Evolutionary conservation across 2,797 vertebrate genomes (phyloP).

Genomic region (Ambastaia sidthimunki): DNA sequence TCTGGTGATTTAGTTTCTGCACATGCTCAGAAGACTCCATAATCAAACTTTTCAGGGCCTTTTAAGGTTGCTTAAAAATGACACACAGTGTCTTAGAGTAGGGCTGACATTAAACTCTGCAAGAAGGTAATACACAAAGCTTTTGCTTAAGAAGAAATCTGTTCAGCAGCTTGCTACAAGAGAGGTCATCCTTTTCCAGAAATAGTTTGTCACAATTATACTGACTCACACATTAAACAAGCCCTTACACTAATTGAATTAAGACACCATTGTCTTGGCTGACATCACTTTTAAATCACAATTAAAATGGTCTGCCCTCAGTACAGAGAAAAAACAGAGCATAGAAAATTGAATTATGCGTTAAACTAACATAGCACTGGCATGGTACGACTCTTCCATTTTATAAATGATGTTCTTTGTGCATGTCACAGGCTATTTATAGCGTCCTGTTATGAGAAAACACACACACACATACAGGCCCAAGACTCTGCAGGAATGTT

Average conservation of each 20-base stretch:
- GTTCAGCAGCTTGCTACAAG: neutral
- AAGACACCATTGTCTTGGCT: slow-evolving; percentile 57
- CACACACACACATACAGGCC: neutral
- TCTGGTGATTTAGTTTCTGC: neutral
- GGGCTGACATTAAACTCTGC: too few species aligned
- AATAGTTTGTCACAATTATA: slow-evolving; percentile 33
- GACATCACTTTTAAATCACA: slow-evolving; percentile 59
- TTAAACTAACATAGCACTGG: slow-evolving; percentile 13
- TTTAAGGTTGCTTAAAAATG: neutral
- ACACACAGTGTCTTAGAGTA: neutral
- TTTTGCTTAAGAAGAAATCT: neutral
- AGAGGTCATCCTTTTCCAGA: slow-evolving; percentile 38
- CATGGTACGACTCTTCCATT: slow-evolving; percentile 11
- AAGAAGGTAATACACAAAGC: neutral
- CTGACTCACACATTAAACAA: slow-evolving; percentile 33
- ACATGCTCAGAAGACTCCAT: neutral
- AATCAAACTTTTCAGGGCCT: too few species aligned
- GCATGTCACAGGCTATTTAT: slow-evolving; percentile 19
- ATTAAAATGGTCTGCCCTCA: slow-evolving; percentile 52
- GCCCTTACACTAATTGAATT: slow-evolving; percentile 51
- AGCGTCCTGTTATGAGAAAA: neutral
- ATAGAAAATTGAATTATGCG: slow-evolving; percentile 41
- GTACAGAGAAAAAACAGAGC: slow-evolving; percentile 52
- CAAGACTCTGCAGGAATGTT: slow-evolving; percentile 5
- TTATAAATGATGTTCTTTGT: slow-evolving; percentile 17